Evolutionary conservation across 2,113 vertebrate genomes (phyloP).

Genomic region (Sardina pilchardus): DNA sequence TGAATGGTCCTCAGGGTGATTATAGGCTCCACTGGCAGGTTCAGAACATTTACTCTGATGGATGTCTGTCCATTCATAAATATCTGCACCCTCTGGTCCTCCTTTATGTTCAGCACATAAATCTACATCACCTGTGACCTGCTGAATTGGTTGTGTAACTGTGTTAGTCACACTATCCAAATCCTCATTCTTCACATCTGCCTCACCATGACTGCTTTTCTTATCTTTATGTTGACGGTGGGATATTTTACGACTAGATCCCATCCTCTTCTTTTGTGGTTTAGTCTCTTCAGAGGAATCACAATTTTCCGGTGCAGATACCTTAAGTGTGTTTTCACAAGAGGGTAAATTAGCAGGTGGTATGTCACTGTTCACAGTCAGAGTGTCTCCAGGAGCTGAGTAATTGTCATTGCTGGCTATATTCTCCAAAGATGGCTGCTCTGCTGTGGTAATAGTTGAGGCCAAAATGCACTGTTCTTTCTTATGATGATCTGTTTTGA

Average conservation of each 20-base stretch:
- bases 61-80: background rate
- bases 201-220: background rate
- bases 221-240: background rate
- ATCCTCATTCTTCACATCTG: background rate
- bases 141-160: background rate
- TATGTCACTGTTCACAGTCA: background rate
- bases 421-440: background rate
- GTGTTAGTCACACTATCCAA: background rate
- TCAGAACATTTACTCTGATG: background rate
- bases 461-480: background rate
- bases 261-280: background rate
- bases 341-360: background rate
- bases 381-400: background rate
- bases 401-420: background rate
- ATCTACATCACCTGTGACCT: background rate
- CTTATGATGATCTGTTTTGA: background rate
- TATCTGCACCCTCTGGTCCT: background rate
- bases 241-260: no score
- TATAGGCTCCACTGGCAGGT: no score
- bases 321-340: background rate
- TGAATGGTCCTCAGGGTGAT: background rate
- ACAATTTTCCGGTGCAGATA: background rate
- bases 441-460: background rate
- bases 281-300: background rate
- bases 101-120: no score